phyloP scores from a whole-genome alignment of 2,888 invertebrate genomes.

The Vanessa cardui region DNA sequence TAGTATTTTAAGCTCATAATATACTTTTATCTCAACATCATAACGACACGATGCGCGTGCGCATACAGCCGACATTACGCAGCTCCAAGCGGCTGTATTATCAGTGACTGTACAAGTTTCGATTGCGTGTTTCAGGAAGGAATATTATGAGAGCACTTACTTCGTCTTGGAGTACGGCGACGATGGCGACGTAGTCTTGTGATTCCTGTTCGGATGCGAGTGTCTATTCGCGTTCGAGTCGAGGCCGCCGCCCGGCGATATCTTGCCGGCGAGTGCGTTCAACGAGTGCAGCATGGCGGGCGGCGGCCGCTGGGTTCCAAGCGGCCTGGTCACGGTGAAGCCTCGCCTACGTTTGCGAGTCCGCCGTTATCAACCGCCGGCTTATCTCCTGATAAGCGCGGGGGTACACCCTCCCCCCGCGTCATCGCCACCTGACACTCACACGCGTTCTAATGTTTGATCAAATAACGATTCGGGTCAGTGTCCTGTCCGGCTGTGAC shows the following conservation, averaged over 20 bases:
- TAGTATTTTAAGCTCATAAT: too few species aligned
- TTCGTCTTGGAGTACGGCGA: constrained; percentile 80
- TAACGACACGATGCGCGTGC: background rate
- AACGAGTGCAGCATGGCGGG: constrained; percentile 92
- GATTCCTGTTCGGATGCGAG: constrained; percentile 79
- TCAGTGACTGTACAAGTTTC: background rate
- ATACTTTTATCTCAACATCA: too few species aligned
- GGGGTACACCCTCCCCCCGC: constrained; percentile 78
- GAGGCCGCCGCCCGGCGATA: constrained; percentile 90
- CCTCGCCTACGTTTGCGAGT: constrained; percentile 67
- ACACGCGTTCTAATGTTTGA: constrained; percentile 51
- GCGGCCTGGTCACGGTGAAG: constrained; percentile 79
- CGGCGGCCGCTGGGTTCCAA: constrained; percentile 76
- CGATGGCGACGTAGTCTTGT: constrained; percentile 71
- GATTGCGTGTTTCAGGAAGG: background rate
- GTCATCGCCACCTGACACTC: constrained; percentile 79
- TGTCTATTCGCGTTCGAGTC: constrained; percentile 87
- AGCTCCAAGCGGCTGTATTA: background rate
- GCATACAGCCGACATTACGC: background rate
- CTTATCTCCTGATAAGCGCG: constrained; percentile 82
- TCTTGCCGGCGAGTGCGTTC: constrained; percentile 94
- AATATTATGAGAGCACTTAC: constrained; percentile 58
- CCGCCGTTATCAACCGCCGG: constrained; percentile 63
- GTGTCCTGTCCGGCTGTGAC: constrained; percentile 76
- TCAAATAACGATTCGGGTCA: constrained; percentile 62